Evolutionary conservation across 2,113 vertebrate species (phyloP).

Genomic region (Axis porcinus): DNA sequence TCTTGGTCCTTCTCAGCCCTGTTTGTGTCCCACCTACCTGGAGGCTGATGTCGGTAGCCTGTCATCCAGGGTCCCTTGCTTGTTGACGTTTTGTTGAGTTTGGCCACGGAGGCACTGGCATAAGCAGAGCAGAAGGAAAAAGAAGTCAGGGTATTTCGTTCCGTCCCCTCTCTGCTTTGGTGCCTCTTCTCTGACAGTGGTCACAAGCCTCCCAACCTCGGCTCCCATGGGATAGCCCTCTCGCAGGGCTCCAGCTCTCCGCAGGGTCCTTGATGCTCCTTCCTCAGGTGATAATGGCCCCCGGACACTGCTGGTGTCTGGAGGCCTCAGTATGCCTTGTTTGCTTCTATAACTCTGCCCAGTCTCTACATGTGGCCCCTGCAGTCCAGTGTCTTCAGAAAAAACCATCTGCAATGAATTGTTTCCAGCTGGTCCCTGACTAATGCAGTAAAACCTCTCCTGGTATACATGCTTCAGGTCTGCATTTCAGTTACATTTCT

Average conservation of each 20-base stretch:
- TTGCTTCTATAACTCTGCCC: not conserved
- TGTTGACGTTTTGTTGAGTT: not conserved
- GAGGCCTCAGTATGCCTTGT: not conserved
- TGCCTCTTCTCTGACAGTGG: not conserved
- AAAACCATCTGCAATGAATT: slow-evolving; percentile 58
- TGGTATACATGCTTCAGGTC: not conserved
- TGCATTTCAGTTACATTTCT: slow-evolving; percentile 55
- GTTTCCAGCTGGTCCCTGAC: slow-evolving; percentile 63
- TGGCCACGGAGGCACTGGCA: not conserved
- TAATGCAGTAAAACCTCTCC: slow-evolving; percentile 36
- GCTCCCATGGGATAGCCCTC: not conserved
- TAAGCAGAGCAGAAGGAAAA: not conserved
- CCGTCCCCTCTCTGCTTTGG: not conserved
- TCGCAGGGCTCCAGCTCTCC: not conserved
- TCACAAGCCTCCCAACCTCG: not conserved
- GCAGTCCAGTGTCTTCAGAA: not conserved
- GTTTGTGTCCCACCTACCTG: not conserved
- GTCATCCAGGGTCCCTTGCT: not conserved
- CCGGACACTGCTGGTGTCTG: not conserved
- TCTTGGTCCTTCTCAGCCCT: not conserved
- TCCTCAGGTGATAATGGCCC: not conserved
- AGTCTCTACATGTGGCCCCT: not conserved
- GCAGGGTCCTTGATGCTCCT: not conserved
- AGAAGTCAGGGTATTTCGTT: not conserved
- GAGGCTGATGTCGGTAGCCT: not conserved